A percentile compares a stretch with the other conserved stretches of the same genome.
Evolutionary conservation across 1,140 invertebrate species (phyloP).

Genomic region (Cydia splendana): DNA sequence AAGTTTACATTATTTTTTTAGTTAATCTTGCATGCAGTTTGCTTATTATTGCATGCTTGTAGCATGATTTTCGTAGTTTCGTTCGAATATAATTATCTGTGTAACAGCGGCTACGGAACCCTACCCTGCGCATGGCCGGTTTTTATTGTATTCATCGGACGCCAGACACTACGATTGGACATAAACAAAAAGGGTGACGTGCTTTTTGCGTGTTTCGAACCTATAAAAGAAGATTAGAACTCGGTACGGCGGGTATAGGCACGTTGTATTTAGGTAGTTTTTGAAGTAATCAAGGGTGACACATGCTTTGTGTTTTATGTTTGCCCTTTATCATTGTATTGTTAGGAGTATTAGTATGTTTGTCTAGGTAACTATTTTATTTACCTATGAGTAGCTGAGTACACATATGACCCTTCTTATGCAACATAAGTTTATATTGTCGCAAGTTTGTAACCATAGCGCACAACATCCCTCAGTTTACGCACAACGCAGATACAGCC

Average conservation of each 20-base stretch:
- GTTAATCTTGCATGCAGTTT: no score
- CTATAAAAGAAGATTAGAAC: conserved; percentile 20
- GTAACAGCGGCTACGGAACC: no score
- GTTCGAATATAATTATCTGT: no score
- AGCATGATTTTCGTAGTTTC: no score
- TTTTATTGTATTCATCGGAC: background rate
- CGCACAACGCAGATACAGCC: no score
- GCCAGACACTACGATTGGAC: background rate
- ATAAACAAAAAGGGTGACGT: conserved; percentile 20
- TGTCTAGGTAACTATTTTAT: background rate
- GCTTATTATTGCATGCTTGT: no score
- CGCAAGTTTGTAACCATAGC: no score
- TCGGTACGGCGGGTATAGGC: background rate
- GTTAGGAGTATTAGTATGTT: background rate
- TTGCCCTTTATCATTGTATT: background rate
- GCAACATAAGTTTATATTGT: no score
- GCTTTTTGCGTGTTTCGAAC: conserved; percentile 24
- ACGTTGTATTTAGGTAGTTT: background rate
- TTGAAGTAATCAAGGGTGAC: background rate
- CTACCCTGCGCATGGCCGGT: background rate
- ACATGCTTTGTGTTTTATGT: conserved; percentile 17
- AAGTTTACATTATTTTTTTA: no score
- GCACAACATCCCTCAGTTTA: no score
- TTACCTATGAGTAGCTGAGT: background rate
- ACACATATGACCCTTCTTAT: no score